These are phyloP conservation scores for Beroe forskalii DNA, from an alignment of 37 sponge, comb jelly and placozoan species.

Conservation along the genomic window DNA sequence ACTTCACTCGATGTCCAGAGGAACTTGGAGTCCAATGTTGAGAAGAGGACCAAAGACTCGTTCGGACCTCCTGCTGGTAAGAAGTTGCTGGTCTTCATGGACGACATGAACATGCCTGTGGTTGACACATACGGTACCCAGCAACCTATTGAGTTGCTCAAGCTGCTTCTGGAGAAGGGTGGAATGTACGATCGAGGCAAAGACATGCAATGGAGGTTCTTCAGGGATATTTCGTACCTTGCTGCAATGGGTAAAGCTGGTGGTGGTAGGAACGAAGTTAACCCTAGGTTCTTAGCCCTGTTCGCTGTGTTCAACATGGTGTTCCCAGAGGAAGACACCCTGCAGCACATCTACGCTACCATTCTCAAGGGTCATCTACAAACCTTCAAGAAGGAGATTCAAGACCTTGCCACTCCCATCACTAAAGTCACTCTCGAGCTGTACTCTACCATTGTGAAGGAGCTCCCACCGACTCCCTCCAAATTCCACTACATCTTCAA, in stretches of 20 bases:
- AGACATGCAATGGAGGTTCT: constrained; percentile 93
- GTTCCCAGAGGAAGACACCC: constrained; percentile 89
- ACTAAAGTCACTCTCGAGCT: constrained; percentile 88
- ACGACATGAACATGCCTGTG: constrained; percentile 99
- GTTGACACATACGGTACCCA: constrained; percentile 97
- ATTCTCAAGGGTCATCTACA: constrained; percentile 87
- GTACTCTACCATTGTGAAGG: constrained; percentile 83
- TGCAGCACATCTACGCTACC: constrained; percentile 88
- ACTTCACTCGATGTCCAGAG: constrained; percentile 98
- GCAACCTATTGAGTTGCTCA: constrained; percentile 96
- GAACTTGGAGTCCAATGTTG: constrained; percentile 94
- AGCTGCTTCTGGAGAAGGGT: constrained; percentile 90
- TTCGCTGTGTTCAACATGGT: constrained; percentile 94
- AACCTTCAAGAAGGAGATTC: constrained; percentile 88
- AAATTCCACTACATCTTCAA: constrained; percentile 99
- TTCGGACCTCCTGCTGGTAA: constrained; percentile 98
- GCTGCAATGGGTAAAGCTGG: constrained; percentile 99
- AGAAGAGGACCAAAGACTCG: constrained; percentile 96
- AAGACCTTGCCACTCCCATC: constrained; percentile 74
- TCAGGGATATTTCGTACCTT: constrained; percentile 88
- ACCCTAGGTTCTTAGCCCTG: constrained; percentile 92
- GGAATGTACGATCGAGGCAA: constrained; percentile 99
- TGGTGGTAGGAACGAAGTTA: constrained; percentile 96
- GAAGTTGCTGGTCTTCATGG: constrained; percentile 89
- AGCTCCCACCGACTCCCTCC: constrained; percentile 96